Evolutionary conservation across 2,113 vertebrate genomes (phyloP).

Genomic region (Oenanthe melanoleuca): DNA sequence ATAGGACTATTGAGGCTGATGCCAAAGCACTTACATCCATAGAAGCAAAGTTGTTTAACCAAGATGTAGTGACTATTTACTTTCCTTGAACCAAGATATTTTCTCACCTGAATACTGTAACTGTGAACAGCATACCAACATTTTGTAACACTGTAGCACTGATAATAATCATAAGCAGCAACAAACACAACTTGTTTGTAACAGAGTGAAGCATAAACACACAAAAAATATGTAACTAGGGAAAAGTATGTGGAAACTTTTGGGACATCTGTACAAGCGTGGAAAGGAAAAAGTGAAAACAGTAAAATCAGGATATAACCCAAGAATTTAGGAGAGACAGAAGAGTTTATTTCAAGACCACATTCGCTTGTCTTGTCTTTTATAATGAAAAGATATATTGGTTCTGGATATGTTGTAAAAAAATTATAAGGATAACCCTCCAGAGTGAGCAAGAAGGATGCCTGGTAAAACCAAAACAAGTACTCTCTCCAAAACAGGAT

Average conservation of each 20-base stretch:
- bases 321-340: not conserved
- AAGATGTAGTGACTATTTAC: too few species aligned
- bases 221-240: not conserved
- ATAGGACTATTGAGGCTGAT: not conserved
- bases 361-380: not conserved
- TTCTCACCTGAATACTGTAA: not conserved
- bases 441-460: not conserved
- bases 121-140: rapidly evolving
- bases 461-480: not conserved
- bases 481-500: not conserved
- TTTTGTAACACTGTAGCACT: not conserved
- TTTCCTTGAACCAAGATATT: not conserved
- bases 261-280: not conserved
- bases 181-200: not conserved
- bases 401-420: not conserved
- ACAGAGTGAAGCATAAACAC: not conserved
- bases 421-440: not conserved
- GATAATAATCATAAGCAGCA: not conserved
- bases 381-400: not conserved
- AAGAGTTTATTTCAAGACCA: not conserved
- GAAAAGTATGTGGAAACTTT: not conserved
- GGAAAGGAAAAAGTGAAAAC: not conserved
- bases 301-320: not conserved
- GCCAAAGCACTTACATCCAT: not conserved
- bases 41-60: not conserved